These are phyloP conservation scores for Tinea trinotella DNA, from an alignment of 2,888 invertebrate species.

Conservation along the genomic window DNA sequence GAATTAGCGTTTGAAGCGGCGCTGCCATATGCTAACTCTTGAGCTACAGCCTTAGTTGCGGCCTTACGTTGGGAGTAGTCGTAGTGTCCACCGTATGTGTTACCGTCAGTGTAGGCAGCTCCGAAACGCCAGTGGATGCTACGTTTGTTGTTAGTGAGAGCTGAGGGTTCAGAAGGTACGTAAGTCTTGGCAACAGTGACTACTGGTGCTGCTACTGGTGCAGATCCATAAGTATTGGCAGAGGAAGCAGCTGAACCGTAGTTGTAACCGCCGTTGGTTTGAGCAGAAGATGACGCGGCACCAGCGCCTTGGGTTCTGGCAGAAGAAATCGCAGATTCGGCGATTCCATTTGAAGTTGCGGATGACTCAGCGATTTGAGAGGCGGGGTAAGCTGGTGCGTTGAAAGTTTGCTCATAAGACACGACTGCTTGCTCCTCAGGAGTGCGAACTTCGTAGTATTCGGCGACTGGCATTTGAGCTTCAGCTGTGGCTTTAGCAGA, in stretches of 20 bases:
- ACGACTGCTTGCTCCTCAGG: slow-evolving; percentile 38
- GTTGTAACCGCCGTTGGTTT: slow-evolving; percentile 35
- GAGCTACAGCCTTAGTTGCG: not conserved
- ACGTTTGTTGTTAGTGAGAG: slow-evolving; percentile 34
- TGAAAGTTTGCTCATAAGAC: slow-evolving; percentile 51
- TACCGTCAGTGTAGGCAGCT: slow-evolving; percentile 14
- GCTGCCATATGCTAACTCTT: slow-evolving; percentile 24
- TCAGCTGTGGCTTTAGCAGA: slow-evolving; percentile 31
- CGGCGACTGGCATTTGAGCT: slow-evolving; percentile 30
- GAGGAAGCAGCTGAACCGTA: slow-evolving; percentile 34
- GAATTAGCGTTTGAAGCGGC: slow-evolving; percentile 25
- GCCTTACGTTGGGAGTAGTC: not conserved
- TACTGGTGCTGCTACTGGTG: slow-evolving; percentile 27
- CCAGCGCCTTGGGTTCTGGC: slow-evolving; percentile 40
- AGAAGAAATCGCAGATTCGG: slow-evolving; percentile 39
- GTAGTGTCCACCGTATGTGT: slow-evolving; percentile 14
- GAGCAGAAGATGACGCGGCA: slow-evolving; percentile 41
- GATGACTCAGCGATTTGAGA: slow-evolving; percentile 41
- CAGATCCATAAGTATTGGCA: slow-evolving; percentile 36
- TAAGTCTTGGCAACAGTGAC: slow-evolving; percentile 31
- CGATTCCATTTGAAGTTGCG: slow-evolving; percentile 36
- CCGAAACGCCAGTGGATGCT: slow-evolving; percentile 52
- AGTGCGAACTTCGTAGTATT: slow-evolving; percentile 43
- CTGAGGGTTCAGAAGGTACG: slow-evolving; percentile 35
- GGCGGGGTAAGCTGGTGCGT: slow-evolving; percentile 28